Evolutionary conservation across 2,888 invertebrate species (phyloP).

Genomic region (Hemicrepidius hirtus): DNA sequence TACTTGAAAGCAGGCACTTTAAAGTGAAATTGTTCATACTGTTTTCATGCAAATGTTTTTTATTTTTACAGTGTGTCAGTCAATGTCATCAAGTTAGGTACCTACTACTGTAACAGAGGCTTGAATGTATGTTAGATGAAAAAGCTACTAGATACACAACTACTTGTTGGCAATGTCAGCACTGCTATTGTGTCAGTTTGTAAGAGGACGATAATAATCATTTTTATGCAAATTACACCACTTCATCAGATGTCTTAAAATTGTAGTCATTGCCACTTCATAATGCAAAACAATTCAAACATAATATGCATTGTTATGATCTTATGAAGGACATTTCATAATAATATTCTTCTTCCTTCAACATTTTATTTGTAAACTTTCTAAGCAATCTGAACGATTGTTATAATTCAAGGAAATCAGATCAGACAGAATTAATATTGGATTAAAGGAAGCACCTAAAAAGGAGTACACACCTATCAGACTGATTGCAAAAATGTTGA

Average conservation of each 20-base stretch:
- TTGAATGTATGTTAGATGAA: slow-evolving; percentile 22
- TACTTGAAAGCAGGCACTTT: background rate
- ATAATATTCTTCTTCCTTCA: too few relatives aligned
- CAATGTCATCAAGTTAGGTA: slow-evolving; percentile 8
- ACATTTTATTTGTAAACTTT: background rate
- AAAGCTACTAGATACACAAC: slow-evolving; percentile 25
- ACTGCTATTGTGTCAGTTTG: slow-evolving; percentile 19
- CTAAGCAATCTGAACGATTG: background rate
- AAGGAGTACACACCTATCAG: background rate
- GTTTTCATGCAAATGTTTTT: background rate
- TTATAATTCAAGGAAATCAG: too few relatives aligned
- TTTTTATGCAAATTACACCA: slow-evolving; percentile 26
- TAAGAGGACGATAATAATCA: slow-evolving; percentile 24
- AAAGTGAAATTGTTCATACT: background rate
- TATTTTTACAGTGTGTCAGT: slow-evolving; percentile 15
- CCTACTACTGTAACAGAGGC: slow-evolving; percentile 20
- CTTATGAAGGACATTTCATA: too few relatives aligned
- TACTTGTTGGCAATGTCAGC: slow-evolving; percentile 21
- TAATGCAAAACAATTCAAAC: background rate
- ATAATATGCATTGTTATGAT: background rate
- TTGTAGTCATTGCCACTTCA: slow-evolving; percentile 14
- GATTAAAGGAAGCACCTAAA: background rate
- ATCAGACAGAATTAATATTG: background rate
- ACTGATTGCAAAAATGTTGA: slow-evolving; percentile 11
- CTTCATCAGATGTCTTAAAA: slow-evolving; percentile 19